A percentile compares a stretch with the other conserved stretches of the same genome.
Evolutionary conservation across 2,888 invertebrate genomes (phyloP).

Genomic region (Dromius quadrimaculatus): DNA sequence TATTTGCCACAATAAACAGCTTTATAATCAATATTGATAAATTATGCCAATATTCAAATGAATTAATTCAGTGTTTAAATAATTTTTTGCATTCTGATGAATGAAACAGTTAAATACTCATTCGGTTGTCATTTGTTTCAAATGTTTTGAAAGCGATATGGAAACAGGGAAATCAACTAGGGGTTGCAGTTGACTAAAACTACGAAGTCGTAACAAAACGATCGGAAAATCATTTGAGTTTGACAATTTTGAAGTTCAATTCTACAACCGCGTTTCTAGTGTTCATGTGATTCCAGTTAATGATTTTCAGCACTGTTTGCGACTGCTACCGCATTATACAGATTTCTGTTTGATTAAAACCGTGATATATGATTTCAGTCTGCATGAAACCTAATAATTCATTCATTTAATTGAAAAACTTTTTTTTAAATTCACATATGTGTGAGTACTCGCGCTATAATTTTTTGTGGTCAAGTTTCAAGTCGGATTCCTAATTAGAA

Average conservation of each 20-base stretch:
- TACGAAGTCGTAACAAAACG: conserved; percentile 18
- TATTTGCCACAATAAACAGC: no score
- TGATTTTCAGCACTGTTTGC: conserved; percentile 8
- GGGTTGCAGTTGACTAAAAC: neutral
- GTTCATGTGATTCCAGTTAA: conserved; percentile 14
- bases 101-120: no score
- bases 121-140: conserved; percentile 24
- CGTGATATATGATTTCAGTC: conserved; percentile 6
- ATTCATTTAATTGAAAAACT: neutral
- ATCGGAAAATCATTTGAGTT: conserved; percentile 39
- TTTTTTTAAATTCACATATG: no score
- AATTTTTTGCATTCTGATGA: no score
- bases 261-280: neutral
- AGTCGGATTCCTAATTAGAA: no score
- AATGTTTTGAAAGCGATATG: conserved; percentile 15
- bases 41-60: no score
- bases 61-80: no score
- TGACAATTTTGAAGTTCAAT: conserved; percentile 36
- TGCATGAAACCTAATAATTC: conserved; percentile 4
- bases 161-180: neutral
- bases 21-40: no score
- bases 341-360: conserved; percentile 18
- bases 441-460: no score
- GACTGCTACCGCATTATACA: conserved; percentile 11
- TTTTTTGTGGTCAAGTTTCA: no score